phyloP scores from a whole-genome alignment of 2,797 vertebrate species.

The Scomberomorus guttatus region DNA sequence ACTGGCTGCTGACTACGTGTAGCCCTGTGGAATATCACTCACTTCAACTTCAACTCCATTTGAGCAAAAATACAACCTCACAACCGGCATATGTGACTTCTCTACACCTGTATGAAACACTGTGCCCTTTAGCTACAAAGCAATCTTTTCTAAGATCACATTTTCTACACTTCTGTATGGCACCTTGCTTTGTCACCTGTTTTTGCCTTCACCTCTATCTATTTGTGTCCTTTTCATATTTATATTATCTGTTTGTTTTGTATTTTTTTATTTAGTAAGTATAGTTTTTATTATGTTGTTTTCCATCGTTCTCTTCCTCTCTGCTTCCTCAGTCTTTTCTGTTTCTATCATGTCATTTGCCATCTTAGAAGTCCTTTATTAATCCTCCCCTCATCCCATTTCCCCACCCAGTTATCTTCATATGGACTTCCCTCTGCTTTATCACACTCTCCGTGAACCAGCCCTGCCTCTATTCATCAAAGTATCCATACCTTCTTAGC shows the following conservation, averaged over 20 bases:
- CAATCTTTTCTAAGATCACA: slow-evolving; percentile 27
- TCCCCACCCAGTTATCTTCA: slow-evolving; percentile 62
- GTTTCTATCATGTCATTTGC: slow-evolving; percentile 32
- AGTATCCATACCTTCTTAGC: slow-evolving; percentile 52
- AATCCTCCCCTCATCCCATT: slow-evolving; percentile 44
- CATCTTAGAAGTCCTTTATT: slow-evolving; percentile 51
- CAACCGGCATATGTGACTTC: slow-evolving; percentile 31
- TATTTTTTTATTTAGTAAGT: background rate
- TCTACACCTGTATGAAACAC: slow-evolving; percentile 59
- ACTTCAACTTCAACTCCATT: slow-evolving; percentile 8
- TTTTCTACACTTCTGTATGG: slow-evolving; percentile 21
- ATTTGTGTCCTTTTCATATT: background rate
- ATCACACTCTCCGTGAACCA: slow-evolving; percentile 62
- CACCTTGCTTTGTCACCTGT: background rate
- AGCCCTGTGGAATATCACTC: slow-evolving; percentile 27
- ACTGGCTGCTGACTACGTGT: background rate
- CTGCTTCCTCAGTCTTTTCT: slow-evolving; percentile 15
- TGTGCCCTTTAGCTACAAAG: slow-evolving; percentile 21
- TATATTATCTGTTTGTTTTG: background rate
- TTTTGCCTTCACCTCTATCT: background rate
- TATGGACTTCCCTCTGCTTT: slow-evolving; percentile 53
- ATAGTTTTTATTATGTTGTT: slow-evolving; percentile 9
- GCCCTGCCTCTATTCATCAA: slow-evolving; percentile 61
- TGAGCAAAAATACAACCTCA: slow-evolving; percentile 21
- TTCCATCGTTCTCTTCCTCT: background rate